phyloP scores from a whole-genome alignment of 2,888 invertebrate genomes.

The Zeuzera pyrina region DNA sequence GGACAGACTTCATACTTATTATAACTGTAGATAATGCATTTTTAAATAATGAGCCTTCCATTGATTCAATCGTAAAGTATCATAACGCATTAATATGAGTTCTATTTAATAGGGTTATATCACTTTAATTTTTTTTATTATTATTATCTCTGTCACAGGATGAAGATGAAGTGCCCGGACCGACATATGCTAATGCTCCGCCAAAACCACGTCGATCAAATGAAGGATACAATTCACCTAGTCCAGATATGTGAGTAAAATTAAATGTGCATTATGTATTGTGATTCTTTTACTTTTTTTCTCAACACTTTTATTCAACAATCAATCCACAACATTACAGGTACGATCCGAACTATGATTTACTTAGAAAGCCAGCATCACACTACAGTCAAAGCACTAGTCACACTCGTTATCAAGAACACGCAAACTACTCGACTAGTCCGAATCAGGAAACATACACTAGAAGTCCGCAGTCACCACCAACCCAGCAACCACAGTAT shows the following conservation, averaged over 20 bases:
- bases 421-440: constrained; percentile 47
- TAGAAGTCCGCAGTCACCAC: constrained; percentile 61
- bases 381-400: constrained; percentile 61
- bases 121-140: constrained; percentile 1
- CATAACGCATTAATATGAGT: too few relatives aligned
- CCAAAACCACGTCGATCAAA: constrained; percentile 88
- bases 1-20: constrained; percentile 51
- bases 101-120: too few relatives aligned
- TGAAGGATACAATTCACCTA: constrained; percentile 83
- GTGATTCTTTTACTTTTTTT: background rate
- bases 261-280: background rate
- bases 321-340: constrained; percentile 44
- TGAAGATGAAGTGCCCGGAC: constrained; percentile 58
- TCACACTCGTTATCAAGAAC: constrained; percentile 54
- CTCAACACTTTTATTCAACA: background rate
- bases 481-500: constrained; percentile 46
- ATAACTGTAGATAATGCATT: constrained; percentile 47
- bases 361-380: constrained; percentile 68
- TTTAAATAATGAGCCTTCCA: too few relatives aligned
- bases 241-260: constrained; percentile 76
- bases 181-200: constrained; percentile 91
- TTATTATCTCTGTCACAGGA: constrained; percentile 32
- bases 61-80: too few relatives aligned
- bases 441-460: constrained; percentile 67
- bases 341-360: constrained; percentile 69